These are phyloP conservation scores for Pomatostomus ruficeps DNA, from an alignment of 2,113 vertebrate genomes.

Conservation along the genomic window DNA sequence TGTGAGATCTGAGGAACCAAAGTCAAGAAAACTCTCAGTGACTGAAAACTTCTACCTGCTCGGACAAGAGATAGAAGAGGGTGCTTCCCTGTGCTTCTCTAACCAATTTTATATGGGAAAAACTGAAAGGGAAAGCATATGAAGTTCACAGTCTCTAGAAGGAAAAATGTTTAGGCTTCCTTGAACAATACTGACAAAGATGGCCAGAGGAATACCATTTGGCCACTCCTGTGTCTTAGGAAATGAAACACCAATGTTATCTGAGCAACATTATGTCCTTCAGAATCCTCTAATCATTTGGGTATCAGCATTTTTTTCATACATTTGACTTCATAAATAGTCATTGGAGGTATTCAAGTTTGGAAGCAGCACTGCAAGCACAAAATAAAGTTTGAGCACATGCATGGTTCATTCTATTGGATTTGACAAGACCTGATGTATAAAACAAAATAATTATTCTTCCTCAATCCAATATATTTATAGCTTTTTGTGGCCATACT, in stretches of 20 bases:
- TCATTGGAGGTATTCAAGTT: not conserved
- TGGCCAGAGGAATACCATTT: not conserved
- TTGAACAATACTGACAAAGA: not conserved
- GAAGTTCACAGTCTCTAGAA: not conserved
- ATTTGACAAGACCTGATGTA: not conserved
- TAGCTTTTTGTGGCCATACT: not conserved
- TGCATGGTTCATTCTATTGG: not conserved
- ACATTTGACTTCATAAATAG: not conserved
- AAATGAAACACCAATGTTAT: not conserved
- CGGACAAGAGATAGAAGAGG: not conserved
- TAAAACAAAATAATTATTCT: not conserved
- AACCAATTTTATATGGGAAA: not conserved
- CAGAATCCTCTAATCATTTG: not conserved
- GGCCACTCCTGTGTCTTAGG: not conserved
- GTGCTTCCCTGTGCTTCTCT: not conserved
- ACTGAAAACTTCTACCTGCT: not conserved
- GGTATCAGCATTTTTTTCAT: not conserved
- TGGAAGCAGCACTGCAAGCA: not conserved
- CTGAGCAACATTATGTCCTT: not conserved
- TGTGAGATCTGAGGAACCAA: not conserved
- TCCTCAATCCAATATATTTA: not conserved
- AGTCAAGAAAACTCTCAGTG: not conserved
- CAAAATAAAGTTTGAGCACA: not conserved
- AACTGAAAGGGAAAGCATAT: not conserved
- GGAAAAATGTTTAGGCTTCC: not conserved